Evolutionary conservation across 2,797 vertebrate species (phyloP).

Genomic region (Tamandua tetradactyla): DNA sequence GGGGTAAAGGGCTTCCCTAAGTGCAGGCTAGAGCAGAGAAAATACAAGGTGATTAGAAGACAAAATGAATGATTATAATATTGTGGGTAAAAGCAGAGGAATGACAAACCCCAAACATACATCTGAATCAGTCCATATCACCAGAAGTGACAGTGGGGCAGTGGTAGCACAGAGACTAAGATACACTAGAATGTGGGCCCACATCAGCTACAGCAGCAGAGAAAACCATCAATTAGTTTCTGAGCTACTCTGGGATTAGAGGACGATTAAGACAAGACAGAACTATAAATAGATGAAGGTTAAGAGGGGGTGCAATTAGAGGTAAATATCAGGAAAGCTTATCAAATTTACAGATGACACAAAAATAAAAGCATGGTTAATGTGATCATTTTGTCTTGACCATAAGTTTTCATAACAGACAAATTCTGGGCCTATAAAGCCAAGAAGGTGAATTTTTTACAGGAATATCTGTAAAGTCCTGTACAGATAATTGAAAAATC

Average conservation of each 20-base stretch:
- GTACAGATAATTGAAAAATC: constrained; percentile 35
- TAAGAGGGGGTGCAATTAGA: neutral
- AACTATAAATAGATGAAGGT: neutral
- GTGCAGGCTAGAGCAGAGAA: neutral
- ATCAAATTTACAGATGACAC: neutral
- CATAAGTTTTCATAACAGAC: neutral
- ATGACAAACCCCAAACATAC: neutral
- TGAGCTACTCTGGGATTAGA: neutral
- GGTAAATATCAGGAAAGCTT: neutral
- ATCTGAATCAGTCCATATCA: fast-evolving
- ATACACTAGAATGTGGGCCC: neutral
- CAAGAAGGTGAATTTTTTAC: neutral
- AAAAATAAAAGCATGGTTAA: neutral
- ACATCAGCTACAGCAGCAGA: neutral
- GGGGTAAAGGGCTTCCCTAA: neutral
- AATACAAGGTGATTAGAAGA: neutral
- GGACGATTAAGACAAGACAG: neutral
- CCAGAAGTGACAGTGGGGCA: neutral
- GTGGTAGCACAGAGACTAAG: neutral
- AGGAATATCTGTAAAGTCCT: neutral
- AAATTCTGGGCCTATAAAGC: neutral
- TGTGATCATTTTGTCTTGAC: neutral
- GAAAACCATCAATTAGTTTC: neutral
- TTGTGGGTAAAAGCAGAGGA: neutral
- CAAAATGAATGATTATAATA: neutral